phyloP scores from a whole-genome alignment of 2,888 invertebrate genomes.

The Nomada goodeniana region DNA sequence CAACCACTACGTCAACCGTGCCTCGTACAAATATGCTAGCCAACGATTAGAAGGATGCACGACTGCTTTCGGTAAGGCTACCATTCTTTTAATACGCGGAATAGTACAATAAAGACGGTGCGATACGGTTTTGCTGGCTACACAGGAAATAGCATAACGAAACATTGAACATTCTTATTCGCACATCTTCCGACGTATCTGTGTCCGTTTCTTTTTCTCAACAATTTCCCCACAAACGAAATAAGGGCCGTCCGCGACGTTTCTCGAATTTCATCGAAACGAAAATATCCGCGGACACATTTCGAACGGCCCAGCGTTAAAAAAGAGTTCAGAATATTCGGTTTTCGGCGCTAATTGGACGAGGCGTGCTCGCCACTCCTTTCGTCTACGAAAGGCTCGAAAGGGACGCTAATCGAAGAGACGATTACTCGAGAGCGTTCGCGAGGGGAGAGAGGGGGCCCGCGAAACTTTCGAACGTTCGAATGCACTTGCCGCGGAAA shows the following conservation, averaged over 20 bases:
- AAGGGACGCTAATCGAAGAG: constrained; percentile 63
- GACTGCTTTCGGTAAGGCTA: constrained; percentile 58
- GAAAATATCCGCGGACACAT: too few species aligned
- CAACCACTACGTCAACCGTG: constrained; percentile 74
- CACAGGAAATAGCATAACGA: too few species aligned
- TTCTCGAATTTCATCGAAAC: too few species aligned
- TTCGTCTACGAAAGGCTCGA: too few species aligned
- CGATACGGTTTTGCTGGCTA: constrained; percentile 70
- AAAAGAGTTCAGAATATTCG: background rate
- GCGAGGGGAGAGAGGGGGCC: constrained; percentile 23
- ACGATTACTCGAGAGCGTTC: constrained; percentile 43
- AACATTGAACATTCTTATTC: too few species aligned
- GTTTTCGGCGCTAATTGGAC: too few species aligned
- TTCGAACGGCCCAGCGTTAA: background rate
- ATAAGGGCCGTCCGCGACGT: too few species aligned
- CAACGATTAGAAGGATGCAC: constrained; percentile 42
- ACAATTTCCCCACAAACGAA: too few species aligned
- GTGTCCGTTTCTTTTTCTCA: too few species aligned
- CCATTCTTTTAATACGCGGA: constrained; percentile 63
- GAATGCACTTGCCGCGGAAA: constrained; percentile 80
- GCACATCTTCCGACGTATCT: too few species aligned
- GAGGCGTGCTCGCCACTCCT: too few species aligned
- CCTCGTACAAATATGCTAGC: constrained; percentile 34
- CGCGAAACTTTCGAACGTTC: constrained; percentile 79
- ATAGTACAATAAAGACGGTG: constrained; percentile 55